These are phyloP conservation scores for Meteorus sp. DNA, from an alignment of 1,140 invertebrate species.

Conservation along the genomic window DNA sequence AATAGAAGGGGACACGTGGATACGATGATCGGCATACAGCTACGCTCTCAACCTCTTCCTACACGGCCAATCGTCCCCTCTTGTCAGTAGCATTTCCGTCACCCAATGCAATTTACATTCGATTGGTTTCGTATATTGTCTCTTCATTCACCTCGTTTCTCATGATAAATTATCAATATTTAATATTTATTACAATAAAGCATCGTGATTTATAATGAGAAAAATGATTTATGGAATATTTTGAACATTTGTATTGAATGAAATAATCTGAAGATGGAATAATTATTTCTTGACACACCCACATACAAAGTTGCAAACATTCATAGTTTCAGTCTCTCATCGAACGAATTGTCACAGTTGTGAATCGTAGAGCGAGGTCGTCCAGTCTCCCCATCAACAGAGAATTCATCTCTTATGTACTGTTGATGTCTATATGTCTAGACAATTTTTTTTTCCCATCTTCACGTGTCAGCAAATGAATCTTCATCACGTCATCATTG, in stretches of 20 bases:
- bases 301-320: too few species aligned
- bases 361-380: conserved; percentile 23
- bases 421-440: conserved; percentile 22
- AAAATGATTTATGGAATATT: too few species aligned
- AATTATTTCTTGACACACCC: too few species aligned
- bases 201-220: too few species aligned
- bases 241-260: too few species aligned
- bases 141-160: too few species aligned
- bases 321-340: too few species aligned
- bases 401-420: conserved; percentile 16
- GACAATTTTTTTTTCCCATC: conserved; percentile 23
- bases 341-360: conserved; percentile 11
- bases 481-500: background rate
- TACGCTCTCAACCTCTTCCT: conserved; percentile 8
- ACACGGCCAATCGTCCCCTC: background rate
- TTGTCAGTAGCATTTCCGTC: background rate
- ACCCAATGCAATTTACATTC: background rate
- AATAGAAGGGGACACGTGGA: conserved; percentile 37
- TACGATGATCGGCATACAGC: conserved; percentile 2
- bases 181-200: too few species aligned
- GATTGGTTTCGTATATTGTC: too few species aligned
- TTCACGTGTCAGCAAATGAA: background rate
- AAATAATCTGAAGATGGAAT: too few species aligned
- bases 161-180: too few species aligned
- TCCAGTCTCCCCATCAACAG: conserved; percentile 11